These are phyloP conservation scores for Aurelia aurita DNA, from an alignment of 30 jellyfish, hydroid and myxozoan species.

Conservation along the genomic window DNA sequence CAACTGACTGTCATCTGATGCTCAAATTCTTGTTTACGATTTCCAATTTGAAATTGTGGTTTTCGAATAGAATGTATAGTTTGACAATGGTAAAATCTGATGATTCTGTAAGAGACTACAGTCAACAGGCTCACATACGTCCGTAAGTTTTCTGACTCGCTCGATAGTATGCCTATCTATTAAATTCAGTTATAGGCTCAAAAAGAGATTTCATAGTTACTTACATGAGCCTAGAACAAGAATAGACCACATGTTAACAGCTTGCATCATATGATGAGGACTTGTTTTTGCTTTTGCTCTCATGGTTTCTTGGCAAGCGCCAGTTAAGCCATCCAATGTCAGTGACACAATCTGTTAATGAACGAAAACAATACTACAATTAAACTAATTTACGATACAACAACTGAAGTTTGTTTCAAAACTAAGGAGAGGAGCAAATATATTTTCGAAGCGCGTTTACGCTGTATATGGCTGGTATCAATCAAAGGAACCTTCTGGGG, in stretches of 20 bases:
- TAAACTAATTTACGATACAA: neutral
- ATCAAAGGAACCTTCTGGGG: no score
- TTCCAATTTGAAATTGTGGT: no score
- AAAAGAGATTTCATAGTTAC: neutral
- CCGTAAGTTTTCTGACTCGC: no score
- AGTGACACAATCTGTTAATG: conserved; percentile 76
- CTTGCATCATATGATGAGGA: conserved; percentile 95
- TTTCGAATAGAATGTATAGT: no score
- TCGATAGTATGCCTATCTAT: no score
- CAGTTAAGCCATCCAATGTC: conserved; percentile 95
- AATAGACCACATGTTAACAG: conserved; percentile 87
- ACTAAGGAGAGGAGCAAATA: neutral
- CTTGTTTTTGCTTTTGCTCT: conserved; percentile 74
- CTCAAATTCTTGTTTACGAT: no score
- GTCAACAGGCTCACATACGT: no score
- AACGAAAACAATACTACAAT: conserved; percentile 2
- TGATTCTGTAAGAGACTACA: no score
- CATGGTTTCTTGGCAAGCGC: conserved; percentile 97
- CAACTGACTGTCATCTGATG: no score
- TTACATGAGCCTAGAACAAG: conserved; percentile 88
- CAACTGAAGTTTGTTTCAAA: neutral
- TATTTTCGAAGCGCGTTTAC: neutral
- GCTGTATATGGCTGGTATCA: no score
- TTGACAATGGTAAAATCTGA: no score
- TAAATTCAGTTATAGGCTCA: no score